These are phyloP conservation scores for Dipodomys ordii DNA, from an alignment of 2,113 vertebrate genomes.

Conservation along the genomic window DNA sequence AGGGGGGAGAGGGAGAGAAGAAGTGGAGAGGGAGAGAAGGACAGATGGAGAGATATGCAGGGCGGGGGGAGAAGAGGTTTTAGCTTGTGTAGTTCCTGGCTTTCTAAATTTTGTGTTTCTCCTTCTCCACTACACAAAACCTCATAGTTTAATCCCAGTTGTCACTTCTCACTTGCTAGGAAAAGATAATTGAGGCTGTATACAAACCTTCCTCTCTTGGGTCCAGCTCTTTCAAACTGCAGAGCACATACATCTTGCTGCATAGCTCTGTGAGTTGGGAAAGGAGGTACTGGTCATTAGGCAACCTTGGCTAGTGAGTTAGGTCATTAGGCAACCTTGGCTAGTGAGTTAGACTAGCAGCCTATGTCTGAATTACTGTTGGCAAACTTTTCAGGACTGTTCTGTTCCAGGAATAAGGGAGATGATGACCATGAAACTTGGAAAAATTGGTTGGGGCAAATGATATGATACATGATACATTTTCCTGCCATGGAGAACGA, in stretches of 20 bases:
- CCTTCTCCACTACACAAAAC: not conserved
- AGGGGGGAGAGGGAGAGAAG: too few species aligned
- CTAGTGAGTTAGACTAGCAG: conserved; percentile 49
- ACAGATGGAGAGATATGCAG: too few species aligned
- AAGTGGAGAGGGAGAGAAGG: too few species aligned
- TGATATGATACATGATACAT: conserved; percentile 67
- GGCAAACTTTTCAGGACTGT: conserved; percentile 49
- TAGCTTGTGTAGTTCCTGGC: conserved; percentile 16
- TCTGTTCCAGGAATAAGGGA: conserved; percentile 72
- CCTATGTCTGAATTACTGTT: conserved; percentile 59
- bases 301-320: conserved; percentile 46
- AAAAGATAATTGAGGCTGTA: not conserved
- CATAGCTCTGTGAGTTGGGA: not conserved
- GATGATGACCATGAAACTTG: conserved; percentile 65
- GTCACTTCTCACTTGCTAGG: conserved; percentile 6
- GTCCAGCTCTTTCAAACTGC: not conserved
- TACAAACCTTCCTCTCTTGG: not conserved
- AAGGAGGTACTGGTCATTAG: conserved; percentile 45
- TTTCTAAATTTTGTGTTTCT: conserved; percentile 15
- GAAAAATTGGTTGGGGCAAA: conserved; percentile 74
- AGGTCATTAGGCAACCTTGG: conserved; percentile 41
- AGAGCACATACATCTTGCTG: not conserved
- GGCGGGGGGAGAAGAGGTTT: not conserved
- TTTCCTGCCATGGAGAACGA: conserved; percentile 56
- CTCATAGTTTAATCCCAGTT: not conserved